phyloP scores from a whole-genome alignment of 2,113 vertebrate species.

The Gallinago paraguaiae region DNA sequence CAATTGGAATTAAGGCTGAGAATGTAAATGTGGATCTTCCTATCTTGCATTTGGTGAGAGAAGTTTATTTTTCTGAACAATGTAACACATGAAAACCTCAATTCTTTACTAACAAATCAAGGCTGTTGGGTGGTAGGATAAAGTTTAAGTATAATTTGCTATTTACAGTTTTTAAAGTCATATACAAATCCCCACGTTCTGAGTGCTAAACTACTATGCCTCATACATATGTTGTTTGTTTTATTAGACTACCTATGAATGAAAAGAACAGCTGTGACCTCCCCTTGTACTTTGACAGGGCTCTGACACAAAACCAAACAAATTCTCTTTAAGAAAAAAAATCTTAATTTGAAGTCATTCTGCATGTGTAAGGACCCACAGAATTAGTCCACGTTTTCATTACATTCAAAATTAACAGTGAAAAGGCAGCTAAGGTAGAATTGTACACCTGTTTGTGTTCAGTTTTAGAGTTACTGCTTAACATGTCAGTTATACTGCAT shows the following conservation, averaged over 20 bases:
- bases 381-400: neutral
- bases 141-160: neutral
- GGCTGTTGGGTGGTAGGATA: neutral
- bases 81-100: neutral
- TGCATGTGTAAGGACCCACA: neutral
- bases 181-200: neutral
- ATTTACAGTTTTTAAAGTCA: conserved; percentile 30
- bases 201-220: neutral
- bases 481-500: neutral
- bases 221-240: conserved; percentile 55
- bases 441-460: neutral
- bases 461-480: neutral
- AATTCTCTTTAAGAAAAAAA: neutral
- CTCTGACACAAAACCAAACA: neutral
- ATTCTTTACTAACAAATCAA: neutral
- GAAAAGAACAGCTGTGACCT: conserved; percentile 55
- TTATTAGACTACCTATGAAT: conserved; percentile 20
- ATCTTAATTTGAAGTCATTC: neutral
- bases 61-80: conserved; percentile 3
- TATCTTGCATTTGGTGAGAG: neutral
- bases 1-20: conserved; percentile 25
- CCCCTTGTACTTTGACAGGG: neutral
- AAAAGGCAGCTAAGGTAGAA: neutral
- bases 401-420: neutral
- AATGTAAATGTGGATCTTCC: neutral